Conservation (phyloP, 2,888 invertebrate species). For the Ennomos quercinarius region DNA sequence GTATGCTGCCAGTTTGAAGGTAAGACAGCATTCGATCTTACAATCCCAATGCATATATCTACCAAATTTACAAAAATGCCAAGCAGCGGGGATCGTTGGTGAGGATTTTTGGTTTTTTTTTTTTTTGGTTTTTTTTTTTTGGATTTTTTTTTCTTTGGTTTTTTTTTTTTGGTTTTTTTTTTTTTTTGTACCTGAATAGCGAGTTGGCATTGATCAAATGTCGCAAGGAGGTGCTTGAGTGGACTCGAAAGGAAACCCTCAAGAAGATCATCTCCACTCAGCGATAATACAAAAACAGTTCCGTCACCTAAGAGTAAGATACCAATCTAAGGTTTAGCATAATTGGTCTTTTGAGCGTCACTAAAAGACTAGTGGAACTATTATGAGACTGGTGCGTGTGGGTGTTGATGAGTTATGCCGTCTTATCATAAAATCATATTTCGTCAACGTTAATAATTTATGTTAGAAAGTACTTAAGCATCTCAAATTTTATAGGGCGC, state of each 20-base stretch:
- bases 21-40: conserved; percentile 31
- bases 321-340: conserved; percentile 77
- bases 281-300: conserved; percentile 80
- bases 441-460: no score
- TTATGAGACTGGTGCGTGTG: no score
- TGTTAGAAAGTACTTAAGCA: no score
- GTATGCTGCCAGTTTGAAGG: conserved; percentile 82
- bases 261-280: conserved; percentile 85
- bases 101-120: not conserved
- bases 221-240: conserved; percentile 83
- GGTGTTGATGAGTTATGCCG: no score
- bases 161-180: no score
- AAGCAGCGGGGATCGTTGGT: not conserved
- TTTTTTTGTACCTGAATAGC: conserved; percentile 45
- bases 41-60: no score
- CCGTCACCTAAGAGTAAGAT: conserved; percentile 83
- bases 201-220: conserved; percentile 86
- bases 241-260: conserved; percentile 86
- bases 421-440: no score
- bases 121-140: no score
- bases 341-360: no score
- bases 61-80: no score
- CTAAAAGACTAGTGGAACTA: no score
- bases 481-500: conserved; percentile 81
- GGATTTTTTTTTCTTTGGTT: no score